Conservation (phyloP, 2,888 invertebrate species). For the Eupithecia inturbata region DNA sequence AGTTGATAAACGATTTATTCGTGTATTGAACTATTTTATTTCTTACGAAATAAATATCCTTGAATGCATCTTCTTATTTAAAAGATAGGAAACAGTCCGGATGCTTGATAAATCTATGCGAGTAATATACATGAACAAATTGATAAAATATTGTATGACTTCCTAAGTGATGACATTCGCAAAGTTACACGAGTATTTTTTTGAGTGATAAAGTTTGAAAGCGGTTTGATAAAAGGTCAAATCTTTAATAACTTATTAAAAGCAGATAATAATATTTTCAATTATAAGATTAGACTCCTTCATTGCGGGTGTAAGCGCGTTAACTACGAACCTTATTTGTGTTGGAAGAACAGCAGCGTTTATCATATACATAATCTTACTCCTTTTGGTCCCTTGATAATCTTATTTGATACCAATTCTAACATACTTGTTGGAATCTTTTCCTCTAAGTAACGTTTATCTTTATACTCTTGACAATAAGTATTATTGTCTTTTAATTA, state of each 20-base stretch:
- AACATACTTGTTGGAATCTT: neutral
- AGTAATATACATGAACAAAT: neutral
- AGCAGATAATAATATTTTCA: neutral
- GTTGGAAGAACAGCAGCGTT: no score
- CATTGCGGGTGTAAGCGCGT: no score
- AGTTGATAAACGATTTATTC: neutral
- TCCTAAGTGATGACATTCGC: neutral
- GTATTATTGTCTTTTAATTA: neutral
- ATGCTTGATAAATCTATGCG: neutral
- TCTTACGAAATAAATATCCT: neutral
- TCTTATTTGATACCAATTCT: neutral
- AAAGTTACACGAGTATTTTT: slow-evolving; percentile 5
- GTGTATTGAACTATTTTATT: neutral
- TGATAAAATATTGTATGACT: neutral
- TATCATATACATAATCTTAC: no score
- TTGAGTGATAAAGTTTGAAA: slow-evolving; percentile 10
- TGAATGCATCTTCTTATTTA: neutral
- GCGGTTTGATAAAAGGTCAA: slow-evolving; percentile 15
- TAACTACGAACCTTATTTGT: no score
- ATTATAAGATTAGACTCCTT: no score
- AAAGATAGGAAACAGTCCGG: neutral
- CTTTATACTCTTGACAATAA: neutral
- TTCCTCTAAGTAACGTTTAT: no score
- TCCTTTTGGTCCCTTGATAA: neutral
- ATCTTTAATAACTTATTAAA: neutral